Base-by-base conservation (phyloP, 2,797 vertebrate genomes). In the Euphonia xanthogaster region DNA sequence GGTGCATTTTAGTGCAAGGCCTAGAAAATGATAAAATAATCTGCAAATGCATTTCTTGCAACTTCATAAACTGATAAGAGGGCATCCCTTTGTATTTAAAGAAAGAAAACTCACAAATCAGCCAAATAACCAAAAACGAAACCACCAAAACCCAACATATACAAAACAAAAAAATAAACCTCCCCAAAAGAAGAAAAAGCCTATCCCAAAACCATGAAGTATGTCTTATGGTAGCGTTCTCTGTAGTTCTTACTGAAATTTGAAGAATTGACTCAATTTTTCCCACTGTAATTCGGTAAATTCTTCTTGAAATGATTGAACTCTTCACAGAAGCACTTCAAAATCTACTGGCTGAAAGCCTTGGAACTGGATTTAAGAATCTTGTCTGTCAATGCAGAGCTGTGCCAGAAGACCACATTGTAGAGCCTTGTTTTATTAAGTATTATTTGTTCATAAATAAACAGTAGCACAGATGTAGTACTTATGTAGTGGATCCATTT, bases 401-500 rank as follows among this genome's bases (percentile, higher is more conserved):
- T 86, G 42, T 93, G 88, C 74, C 84, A 91, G 61, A 91, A 88
- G 62, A 80, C 77, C 65, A 82, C 28, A 23, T 79, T 87, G 54
- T 54, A 77, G 53, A 96, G 51, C 63, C 71, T 76, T 94, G 44
- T 94, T 97, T 79, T 95, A 94, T 97, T 97, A 97, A 94, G 89
- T 93, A 84, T 95, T 97, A 96, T 94, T 94, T 96, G 87, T 91
- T 97, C 91, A 94, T 96, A 96, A 97, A 96, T 97, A 96, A 97
- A 71, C 81, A 86, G 83, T 88, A 78, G 75, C 96, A 96, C 98
- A 98, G 97, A 97, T 98, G 97, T 88, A 97, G 65, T 95, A 71
- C 89, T 97, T 97, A 79, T 12, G 92, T 88, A 90, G 73, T 93
- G 66, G 93, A 91, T 97, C 81, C 30, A 85, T 92, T 97, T 97